Conservation (phyloP, 2,888 invertebrate genomes). For the Onchidella celtica region DNA sequence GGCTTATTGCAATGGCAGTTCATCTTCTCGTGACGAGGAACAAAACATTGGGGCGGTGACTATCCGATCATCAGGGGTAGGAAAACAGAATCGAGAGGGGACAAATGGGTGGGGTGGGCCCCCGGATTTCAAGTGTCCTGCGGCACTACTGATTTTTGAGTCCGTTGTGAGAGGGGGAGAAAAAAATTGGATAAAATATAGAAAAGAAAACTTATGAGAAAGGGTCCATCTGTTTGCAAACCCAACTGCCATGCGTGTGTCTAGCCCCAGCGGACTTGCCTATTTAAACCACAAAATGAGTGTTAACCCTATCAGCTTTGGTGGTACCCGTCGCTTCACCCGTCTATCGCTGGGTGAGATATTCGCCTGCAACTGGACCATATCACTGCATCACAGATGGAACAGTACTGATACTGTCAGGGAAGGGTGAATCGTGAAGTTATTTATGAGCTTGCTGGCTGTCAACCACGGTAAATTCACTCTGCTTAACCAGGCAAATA, state of each 20-base stretch:
- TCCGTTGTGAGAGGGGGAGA: background rate
- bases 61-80: too few species aligned
- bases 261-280: background rate
- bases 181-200: conserved; percentile 1
- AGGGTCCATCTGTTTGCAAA: conserved; percentile 36
- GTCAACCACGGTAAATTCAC: too few species aligned
- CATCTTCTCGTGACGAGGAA: background rate
- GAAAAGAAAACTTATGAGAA: conserved; percentile 42
- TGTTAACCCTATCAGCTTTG: background rate
- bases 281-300: conserved; percentile 26
- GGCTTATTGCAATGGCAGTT: background rate
- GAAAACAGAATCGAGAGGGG: too few species aligned
- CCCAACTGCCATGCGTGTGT: conserved; percentile 26
- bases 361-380: too few species aligned
- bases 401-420: too few species aligned
- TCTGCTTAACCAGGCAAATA: too few species aligned
- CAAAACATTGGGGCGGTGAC: conserved; percentile 11
- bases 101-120: background rate
- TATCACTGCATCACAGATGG: too few species aligned
- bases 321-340: background rate
- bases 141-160: background rate
- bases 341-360: background rate
- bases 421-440: too few species aligned
- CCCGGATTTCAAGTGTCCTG: background rate
- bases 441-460: too few species aligned